Evolutionary conservation across 2,888 invertebrate genomes (phyloP).

Genomic region (Drosophila parthenogenetica): DNA sequence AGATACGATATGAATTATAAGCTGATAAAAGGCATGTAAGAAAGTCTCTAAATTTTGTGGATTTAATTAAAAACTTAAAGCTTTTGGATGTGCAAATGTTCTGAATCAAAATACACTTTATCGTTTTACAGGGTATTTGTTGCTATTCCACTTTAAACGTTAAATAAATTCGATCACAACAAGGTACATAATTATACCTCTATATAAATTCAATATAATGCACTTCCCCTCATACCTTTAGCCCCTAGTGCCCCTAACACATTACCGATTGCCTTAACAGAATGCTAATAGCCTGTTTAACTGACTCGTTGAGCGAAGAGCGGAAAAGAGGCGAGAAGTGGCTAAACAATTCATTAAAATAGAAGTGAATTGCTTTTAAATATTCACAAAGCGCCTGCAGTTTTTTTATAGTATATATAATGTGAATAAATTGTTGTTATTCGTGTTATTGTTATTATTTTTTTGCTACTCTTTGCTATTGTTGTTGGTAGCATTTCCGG

Average conservation of each 20-base stretch:
- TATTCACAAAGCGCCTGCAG: conserved; percentile 59
- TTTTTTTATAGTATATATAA: conserved; percentile 13
- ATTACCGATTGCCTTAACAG: conserved; percentile 37
- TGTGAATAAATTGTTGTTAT: conserved; percentile 21
- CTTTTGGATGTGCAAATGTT: too few relatives aligned
- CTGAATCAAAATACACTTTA: too few relatives aligned
- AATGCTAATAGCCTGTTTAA: conserved; percentile 68
- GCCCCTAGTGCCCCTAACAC: not conserved
- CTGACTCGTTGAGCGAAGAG: not conserved
- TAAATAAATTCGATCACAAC: conserved; percentile 15
- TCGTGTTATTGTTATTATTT: conserved; percentile 25
- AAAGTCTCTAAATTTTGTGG: too few relatives aligned
- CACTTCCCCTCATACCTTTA: not conserved
- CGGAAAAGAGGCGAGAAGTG: conserved; percentile 1
- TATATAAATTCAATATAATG: conserved; percentile 15
- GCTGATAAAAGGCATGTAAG: too few relatives aligned
- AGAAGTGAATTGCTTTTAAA: conserved; percentile 55
- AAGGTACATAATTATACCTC: conserved; percentile 4
- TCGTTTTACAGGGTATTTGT: not conserved
- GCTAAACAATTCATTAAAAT: conserved; percentile 54
- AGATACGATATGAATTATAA: too few relatives aligned
- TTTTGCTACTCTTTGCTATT: conserved; percentile 35
- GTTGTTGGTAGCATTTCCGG: conserved; percentile 33
- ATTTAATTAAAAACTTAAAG: too few relatives aligned
- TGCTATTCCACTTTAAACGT: conserved; percentile 1